These are phyloP conservation scores for Porites australiensis DNA, from an alignment of 64 coral and sea anemone species.

Conservation along the genomic window DNA sequence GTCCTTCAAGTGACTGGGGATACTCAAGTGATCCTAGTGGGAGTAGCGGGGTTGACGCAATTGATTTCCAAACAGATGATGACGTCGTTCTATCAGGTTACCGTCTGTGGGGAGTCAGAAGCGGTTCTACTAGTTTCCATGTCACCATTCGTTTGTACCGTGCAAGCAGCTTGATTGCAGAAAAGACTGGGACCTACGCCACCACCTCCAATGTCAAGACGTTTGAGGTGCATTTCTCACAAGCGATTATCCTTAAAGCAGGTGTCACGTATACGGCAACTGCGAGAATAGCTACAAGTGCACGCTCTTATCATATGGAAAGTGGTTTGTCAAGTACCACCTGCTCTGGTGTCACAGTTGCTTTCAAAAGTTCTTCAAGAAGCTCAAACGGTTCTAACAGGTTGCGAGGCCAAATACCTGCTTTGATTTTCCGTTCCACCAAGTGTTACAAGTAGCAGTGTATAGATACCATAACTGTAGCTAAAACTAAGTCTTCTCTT, in stretches of 20 bases:
- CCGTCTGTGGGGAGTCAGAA: too few species aligned
- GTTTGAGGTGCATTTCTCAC: too few species aligned
- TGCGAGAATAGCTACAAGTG: too few species aligned
- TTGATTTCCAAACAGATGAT: constrained; percentile 11
- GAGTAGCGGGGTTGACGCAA: too few species aligned
- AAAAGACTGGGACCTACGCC: too few species aligned
- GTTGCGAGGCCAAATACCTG: neutral
- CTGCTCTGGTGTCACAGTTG: constrained; percentile 26
- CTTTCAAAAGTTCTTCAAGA: constrained; percentile 22
- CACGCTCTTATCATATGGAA: neutral
- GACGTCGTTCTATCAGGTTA: too few species aligned
- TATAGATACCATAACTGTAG: too few species aligned
- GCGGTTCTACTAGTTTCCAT: too few species aligned
- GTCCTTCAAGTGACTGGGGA: neutral
- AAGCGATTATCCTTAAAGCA: neutral
- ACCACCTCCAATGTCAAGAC: constrained; percentile 11
- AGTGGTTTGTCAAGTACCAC: neutral
- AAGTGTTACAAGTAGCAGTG: neutral
- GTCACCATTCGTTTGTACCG: constrained; percentile 49
- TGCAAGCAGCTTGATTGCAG: neutral
- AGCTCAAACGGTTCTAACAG: neutral
- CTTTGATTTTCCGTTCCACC: neutral
- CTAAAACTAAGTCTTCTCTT: too few species aligned
- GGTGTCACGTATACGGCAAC: constrained; percentile 37
- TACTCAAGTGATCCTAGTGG: too few species aligned